These are phyloP conservation scores for Elephantulus edwardii DNA, from an alignment of 2,113 vertebrate genomes.

Conservation along the genomic window DNA sequence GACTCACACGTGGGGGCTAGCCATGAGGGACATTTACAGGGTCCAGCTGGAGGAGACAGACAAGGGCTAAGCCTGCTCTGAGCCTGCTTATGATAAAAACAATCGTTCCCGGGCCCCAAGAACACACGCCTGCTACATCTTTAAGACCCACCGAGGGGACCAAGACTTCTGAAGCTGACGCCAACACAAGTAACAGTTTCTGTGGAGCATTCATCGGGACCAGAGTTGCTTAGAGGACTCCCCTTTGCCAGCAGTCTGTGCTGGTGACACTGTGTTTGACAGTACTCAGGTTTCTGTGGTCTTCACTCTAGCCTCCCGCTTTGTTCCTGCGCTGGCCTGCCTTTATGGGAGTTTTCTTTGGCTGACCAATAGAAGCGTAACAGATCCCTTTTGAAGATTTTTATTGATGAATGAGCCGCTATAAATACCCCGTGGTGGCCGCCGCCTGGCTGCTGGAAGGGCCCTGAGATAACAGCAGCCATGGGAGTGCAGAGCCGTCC, in stretches of 20 bases:
- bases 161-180: conserved; percentile 68
- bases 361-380: conserved; percentile 84
- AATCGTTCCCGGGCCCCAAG: conserved; percentile 21
- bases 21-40: background rate
- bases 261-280: conserved; percentile 76
- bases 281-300: conserved; percentile 80
- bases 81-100: conserved; percentile 53
- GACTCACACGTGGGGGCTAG: background rate
- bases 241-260: conserved; percentile 60
- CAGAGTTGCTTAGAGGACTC: conserved; percentile 63
- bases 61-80: background rate
- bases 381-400: conserved; percentile 87
- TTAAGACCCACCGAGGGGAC: conserved; percentile 69
- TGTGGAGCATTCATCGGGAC: conserved; percentile 76
- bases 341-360: conserved; percentile 85
- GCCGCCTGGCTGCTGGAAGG: conserved; percentile 81
- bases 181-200: conserved; percentile 81
- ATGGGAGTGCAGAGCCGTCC: conserved; percentile 80
- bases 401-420: conserved; percentile 88
- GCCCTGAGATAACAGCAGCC: conserved; percentile 83
- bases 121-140: conserved; percentile 72
- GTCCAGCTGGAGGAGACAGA: background rate
- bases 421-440: conserved; percentile 86
- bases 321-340: conserved; percentile 82
- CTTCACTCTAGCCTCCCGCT: conserved; percentile 75